Base-by-base conservation (phyloP, 2,113 vertebrate species). In the Chinchilla lanigera region DNA sequence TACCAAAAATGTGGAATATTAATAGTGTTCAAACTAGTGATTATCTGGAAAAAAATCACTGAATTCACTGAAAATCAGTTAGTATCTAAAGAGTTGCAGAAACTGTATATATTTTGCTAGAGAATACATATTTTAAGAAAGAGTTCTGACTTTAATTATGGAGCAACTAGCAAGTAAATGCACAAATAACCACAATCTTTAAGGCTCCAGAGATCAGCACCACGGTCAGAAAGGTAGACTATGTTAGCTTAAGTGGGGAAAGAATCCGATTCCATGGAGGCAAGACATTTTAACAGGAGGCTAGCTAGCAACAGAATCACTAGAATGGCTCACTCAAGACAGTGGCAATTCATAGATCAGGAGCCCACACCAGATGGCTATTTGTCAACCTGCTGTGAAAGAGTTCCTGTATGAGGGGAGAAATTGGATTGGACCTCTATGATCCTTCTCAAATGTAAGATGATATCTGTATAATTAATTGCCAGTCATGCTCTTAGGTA, bases 381-480 rank as follows among this genome's bases (percentile, higher is more conserved):
- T 35, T 81, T 73, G 38, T 80, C 86, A 93, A 13, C 9, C 78
- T 41, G 28, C 47, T 33, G 14, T 1, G 60, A 60, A 93, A 86
- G 33, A 17, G 56, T 65, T 95, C 50, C 54, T 88, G 7, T 41
- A 4, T 5, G 2, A 14, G 58, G 63, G 73, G 0, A 24, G 41
- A 73, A 86, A 83, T 54, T 82, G 60, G 77, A 54, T 58, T 19
- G 58, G 47, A 80, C 35, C 81, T 90, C 44, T 54, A n/a, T 67
- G 26, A n/a, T 78, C 89, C 33, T 78, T 92, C 58, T 54, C 44
- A 83, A 92, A 65, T n/a, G 6, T 44, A 78, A 92, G 96, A 97
- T 97, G 88, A 41, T 98, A 92, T 97, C 96, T 96, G 58, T 80
- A 77, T 98, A 94, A 97, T 96, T 95, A 96, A 97, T 97, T 92